Evolutionary conservation across 2,888 invertebrate genomes (phyloP), one percentile per base, ranked within the genome.

Genomic region (Vesta saturnalis): DNA sequence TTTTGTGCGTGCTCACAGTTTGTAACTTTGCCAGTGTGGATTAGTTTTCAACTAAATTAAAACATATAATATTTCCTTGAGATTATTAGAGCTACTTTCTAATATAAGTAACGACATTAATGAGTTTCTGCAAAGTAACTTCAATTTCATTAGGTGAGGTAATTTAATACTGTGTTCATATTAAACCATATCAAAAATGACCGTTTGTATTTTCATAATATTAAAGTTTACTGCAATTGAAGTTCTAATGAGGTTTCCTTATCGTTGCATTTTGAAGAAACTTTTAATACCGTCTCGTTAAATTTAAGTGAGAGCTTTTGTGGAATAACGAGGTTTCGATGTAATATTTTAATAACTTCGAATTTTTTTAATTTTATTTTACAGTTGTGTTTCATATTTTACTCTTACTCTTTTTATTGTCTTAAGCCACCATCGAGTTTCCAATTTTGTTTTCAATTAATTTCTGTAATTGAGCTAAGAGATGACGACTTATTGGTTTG

Each of bases 261-360:
- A 46, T 66, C 57, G 56, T 60, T 61, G 66, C 61, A 66, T 56
- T 60, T 63, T 60, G 55, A 66, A 49, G 60, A 60, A 66, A 60
- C 66, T 66, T 66, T 66, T 66, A 61, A 66, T 56, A 57, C 46
- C 66, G 56, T 60, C 61, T 66, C 66, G 54, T 61, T 66, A 66
- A 66, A 56, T 66, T 66, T 66, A 66, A 66, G 56, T 66, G 66
- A 56, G 18, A 49, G 60, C 43, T 66, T 64, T 64, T 49, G 61
- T 16, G 56, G 55, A 61, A 61, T 66, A 66, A 66, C 52, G 55
- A 61, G 47, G 35, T 66, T 66, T 66, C 60, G 57, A 61, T 66
- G 61, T 35, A 56, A 66, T 52, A 52, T 21, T 49, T 52, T 52
- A 39, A 39, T 39, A 39, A 12, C 2, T 39, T n/a, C n/a, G 2